These are phyloP conservation scores for Cremastobaeus sp. DNA, from an alignment of 2,888 invertebrate genomes.

Conservation along the genomic window DNA sequence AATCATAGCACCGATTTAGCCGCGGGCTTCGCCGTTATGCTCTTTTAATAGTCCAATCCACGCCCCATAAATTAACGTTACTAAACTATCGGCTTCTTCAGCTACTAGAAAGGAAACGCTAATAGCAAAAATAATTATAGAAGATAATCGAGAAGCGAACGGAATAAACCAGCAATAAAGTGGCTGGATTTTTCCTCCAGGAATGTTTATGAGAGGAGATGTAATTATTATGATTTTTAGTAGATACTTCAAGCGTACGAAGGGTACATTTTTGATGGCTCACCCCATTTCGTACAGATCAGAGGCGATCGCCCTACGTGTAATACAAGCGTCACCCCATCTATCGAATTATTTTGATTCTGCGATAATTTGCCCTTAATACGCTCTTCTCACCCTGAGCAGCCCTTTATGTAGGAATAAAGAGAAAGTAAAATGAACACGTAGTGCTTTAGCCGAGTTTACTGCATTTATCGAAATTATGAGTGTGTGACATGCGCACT, in stretches of 20 bases:
- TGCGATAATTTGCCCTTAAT: constrained; percentile 77
- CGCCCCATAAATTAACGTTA: constrained; percentile 69
- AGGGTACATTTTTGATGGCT: constrained; percentile 68
- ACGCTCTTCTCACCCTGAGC: constrained; percentile 64
- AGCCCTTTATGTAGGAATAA: constrained; percentile 56
- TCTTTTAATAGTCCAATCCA: constrained; percentile 67
- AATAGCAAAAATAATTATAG: neutral
- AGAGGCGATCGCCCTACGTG: constrained; percentile 66
- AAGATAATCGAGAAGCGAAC: too few relatives aligned
- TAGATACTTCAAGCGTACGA: constrained; percentile 62
- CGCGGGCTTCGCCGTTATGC: constrained; percentile 65
- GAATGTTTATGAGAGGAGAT: constrained; percentile 38
- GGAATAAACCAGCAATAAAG: too few relatives aligned
- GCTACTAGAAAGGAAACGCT: neutral
- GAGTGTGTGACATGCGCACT: constrained; percentile 34
- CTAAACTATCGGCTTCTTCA: constrained; percentile 62
- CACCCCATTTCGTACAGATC: constrained; percentile 65
- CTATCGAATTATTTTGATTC: constrained; percentile 78
- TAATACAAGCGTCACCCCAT: constrained; percentile 68
- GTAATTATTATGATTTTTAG: constrained; percentile 43
- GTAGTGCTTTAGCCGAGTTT: constrained; percentile 44
- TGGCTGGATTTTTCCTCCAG: constrained; percentile 32
- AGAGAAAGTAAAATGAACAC: constrained; percentile 54
- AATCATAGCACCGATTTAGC: constrained; percentile 72
- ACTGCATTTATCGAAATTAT: constrained; percentile 55